Base-by-base conservation (phyloP, 2,797 vertebrate genomes). In the Tragelaphus oryx region DNA sequence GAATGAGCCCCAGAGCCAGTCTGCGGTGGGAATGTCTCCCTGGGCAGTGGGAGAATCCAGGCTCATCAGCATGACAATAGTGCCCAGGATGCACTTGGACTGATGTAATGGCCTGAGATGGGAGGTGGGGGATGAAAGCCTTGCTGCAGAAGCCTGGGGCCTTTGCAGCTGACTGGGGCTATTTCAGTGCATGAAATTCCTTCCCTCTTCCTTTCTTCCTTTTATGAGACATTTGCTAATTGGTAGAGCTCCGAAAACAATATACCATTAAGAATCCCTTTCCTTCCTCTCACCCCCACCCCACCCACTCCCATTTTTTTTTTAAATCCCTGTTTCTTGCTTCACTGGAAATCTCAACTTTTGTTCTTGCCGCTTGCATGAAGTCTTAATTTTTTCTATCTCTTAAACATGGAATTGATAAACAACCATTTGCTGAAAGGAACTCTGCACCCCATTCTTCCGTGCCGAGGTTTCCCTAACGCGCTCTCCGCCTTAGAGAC, bases 21-120 rank as follows among this genome's bases (percentile, higher is more conserved):
- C 95, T 88, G 89, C 18, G 98, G 98, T 98, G 98, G 98, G 98
- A 98, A 98, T 97, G 97, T 98, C 96, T 98, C 97, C 96, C 81
- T 6, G 33, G 20, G 97, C 91, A 97, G 71, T 97, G 33, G 97
- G 98, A 97, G 98, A 97, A 96, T 94, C 98, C 97, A 90, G 94
- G 96, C 98, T 97, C 92, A 99, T 99, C 99, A 98, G 96, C 99
- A 99, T 99, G 96, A 99, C 99, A 99, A 99, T 98, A 65, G 97
- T 81, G 97, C 98, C 98, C 98, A 98, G 98, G 99, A 98, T 99
- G 98, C 96, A 96, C 97, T 97, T 82, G 98, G 97, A 94, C 98
- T 98, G 98, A 98, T 98, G 98, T 97, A 98, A 99, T 97, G 97
- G 97, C 97, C 96, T 79, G 89, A 50, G 75, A 1, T 81, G 76